These are phyloP conservation scores for Spisula subtruncata DNA, from an alignment of 2,888 invertebrate species.

Conservation along the genomic window DNA sequence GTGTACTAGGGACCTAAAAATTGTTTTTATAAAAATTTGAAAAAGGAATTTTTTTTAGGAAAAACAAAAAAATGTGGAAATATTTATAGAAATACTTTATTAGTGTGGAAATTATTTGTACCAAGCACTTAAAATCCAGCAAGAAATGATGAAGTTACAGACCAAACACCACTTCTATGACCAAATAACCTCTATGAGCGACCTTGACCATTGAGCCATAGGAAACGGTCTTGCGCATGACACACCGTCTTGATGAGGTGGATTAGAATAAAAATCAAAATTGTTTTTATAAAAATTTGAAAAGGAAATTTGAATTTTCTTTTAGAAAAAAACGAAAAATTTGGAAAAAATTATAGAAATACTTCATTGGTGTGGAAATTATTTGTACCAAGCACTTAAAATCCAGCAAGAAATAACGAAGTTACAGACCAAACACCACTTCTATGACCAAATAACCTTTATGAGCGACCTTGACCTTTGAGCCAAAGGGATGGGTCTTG, in stretches of 20 bases:
- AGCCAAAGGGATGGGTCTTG: slow-evolving; percentile 4
- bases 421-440: background rate
- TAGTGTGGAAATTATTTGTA: too few relatives aligned
- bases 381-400: background rate
- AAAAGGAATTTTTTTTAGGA: too few relatives aligned
- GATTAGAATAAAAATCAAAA: background rate
- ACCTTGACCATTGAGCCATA: slow-evolving; percentile 18
- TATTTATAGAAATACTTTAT: too few relatives aligned
- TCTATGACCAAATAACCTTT: background rate
- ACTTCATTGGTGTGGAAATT: too few relatives aligned
- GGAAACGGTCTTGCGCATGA: background rate
- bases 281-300: too few relatives aligned
- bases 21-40: too few relatives aligned
- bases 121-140: background rate
- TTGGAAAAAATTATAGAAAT: too few relatives aligned
- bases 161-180: background rate
- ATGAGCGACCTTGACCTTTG: slow-evolving; percentile 20
- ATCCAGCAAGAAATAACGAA: slow-evolving; percentile 10
- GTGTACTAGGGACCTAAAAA: too few relatives aligned
- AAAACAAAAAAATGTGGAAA: too few relatives aligned
- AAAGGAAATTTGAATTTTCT: too few relatives aligned
- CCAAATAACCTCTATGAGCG: background rate
- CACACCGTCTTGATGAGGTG: slow-evolving; percentile 11
- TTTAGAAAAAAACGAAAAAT: too few relatives aligned
- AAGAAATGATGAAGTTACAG: slow-evolving; percentile 5